Evolutionary conservation across 2,888 invertebrate species (phyloP), one percentile per base, ranked within the genome.

Genomic region (Sinelater perroti): DNA sequence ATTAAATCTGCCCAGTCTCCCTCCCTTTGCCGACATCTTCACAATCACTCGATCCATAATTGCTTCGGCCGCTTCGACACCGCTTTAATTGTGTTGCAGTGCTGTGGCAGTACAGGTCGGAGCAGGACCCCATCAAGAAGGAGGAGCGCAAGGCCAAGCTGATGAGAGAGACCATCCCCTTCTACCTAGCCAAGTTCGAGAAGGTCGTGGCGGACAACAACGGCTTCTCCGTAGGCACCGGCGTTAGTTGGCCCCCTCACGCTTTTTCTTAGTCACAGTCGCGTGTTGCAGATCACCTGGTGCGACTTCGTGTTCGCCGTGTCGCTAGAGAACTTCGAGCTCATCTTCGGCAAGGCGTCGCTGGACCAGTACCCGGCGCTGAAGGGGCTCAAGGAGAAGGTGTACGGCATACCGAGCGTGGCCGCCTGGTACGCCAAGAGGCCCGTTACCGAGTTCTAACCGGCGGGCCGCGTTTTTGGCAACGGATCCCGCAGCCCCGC

Each of bases 251-350:
- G 7, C 7, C 7, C 24, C 7, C 24, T 24, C 24, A n/a, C n/a
- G n/a, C n/a, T 45, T 33, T 30, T 24, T 17, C 54, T 55, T 51
- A 13, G 18, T 13, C 8, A 5, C 13, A 26, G 26, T 13, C 8
- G 18, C 2, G 24, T 45, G n/a, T 45, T 78, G 30, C 75, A 85
- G 83, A 76, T 85, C 33, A 84, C 85, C 44, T 85, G 85, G 83
- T 81, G 84, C 17, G 85, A 86, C 66, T 80, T 85, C 53, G 81
- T 82, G 1, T 81, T 85, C 65, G 82, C 84, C 14, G 83, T 80
- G 20, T 82, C 82, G 0, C 70, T 83, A 35, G 83, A 83, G 62
- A 81, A 80, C 68, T 83, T 83, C 70, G 82, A 82, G 64, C 76
- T 78, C 40, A 80, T 81, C 62, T 81, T 82, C 63, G 83, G 83